Evolutionary conservation across 2,888 invertebrate genomes (phyloP), one percentile per base, ranked within the genome.

Genomic region (Drosophila subquinaria): DNA sequence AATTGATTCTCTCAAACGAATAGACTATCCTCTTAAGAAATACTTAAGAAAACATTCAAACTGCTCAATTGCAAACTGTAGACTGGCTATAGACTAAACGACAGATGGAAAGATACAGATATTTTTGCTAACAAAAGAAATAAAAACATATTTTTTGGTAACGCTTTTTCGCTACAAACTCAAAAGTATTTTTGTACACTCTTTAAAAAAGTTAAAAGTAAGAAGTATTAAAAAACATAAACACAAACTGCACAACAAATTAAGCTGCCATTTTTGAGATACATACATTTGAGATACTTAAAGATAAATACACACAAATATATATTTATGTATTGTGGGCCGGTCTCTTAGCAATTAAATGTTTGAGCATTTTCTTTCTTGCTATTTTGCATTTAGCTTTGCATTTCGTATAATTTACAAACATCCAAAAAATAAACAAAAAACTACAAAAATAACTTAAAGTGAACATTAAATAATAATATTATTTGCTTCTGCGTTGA

Each of bases 11-110:
- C 79, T 76, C 51, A 71, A 66, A 69, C 23, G 38, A 63, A 71
- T 65, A 61, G 35, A 74, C 75, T 75, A 73, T 68, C 38, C 61
- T 27, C 20, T 67, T 68, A 64, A 73, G 71, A 57, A 47, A 38
- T 48, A 48, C 17, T 48, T 40, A 60, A 48, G 30, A 56, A 69
- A 64, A 65, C 57, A 60, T 57, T 69, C 60, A 69, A 57, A 60
- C 86, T 86, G 84, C 78, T 78, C 72, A 87, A 89, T 65, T 64
- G 69, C 72, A 88, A 88, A 75, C 71, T 70, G 68, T 75, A 85
- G 86, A 86, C 86, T 86, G 86, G 88, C 86, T 75, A 75, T 73
- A 83, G 71, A 85, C 76, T 88, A 80, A 79, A 72, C 36, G 42
- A 66, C 20, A 66, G 62, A 56, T 50, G 33, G 20, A 50, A 59